A percentile compares a stretch with the other conserved stretches of the same genome.
These are phyloP conservation scores for Stenichneumon culpator DNA, from an alignment of 2,888 invertebrate species.

Conservation along the genomic window DNA sequence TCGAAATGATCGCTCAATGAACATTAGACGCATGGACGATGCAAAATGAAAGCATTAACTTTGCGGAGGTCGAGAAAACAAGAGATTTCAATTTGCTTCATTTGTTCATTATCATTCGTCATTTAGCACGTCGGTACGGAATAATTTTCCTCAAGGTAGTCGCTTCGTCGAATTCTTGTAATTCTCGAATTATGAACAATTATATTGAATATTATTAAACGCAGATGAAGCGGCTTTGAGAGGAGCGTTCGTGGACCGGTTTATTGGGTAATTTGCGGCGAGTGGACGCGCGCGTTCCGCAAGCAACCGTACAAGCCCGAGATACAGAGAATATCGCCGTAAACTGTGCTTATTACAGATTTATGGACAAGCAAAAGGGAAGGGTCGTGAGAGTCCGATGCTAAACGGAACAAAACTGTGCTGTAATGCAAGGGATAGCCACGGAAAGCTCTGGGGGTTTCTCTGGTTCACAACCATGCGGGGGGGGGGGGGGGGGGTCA, in stretches of 20 bases:
- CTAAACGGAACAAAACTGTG: slow-evolving; percentile 66
- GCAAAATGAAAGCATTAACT: neutral
- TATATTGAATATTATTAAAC: slow-evolving; percentile 37
- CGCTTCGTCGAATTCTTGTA: neutral
- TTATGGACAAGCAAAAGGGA: slow-evolving; percentile 71
- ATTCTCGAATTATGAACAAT: slow-evolving; percentile 10
- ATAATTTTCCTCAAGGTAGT: neutral
- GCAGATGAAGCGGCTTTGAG: slow-evolving; percentile 41
- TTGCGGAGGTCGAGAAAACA: neutral
- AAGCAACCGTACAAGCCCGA: slow-evolving; percentile 32
- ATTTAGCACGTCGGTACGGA: neutral
- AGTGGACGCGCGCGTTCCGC: slow-evolving; percentile 64
- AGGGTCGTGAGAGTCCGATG: slow-evolving; percentile 60
- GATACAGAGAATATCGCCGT: slow-evolving; percentile 70
- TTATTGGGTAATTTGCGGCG: slow-evolving; percentile 75
- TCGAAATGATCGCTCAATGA: slow-evolving; percentile 57
- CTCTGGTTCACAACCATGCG: slow-evolving; percentile 38
- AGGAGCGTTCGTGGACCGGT: slow-evolving; percentile 20
- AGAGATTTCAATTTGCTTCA: neutral
- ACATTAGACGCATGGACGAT: slow-evolving; percentile 33
- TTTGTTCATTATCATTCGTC: neutral
- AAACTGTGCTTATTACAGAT: slow-evolving; percentile 78
- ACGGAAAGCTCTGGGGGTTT: slow-evolving; percentile 52
- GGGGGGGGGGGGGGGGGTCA: no score
- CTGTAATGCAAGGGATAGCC: slow-evolving; percentile 23